These are phyloP conservation scores for Protodeltote pygarga DNA, from an alignment of 2,888 invertebrate genomes.

Conservation along the genomic window DNA sequence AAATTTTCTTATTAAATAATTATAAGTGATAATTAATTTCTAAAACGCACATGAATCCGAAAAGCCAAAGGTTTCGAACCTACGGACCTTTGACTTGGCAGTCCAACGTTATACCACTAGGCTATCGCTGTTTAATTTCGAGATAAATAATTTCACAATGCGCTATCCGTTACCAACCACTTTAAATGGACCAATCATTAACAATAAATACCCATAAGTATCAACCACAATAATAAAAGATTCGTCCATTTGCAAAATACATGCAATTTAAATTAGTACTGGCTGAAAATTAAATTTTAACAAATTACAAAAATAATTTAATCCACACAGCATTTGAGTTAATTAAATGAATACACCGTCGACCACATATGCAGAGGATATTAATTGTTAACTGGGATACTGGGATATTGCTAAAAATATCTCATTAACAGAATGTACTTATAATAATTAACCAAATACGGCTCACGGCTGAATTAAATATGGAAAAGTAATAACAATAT, in stretches of 20 bases:
- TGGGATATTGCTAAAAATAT: slow-evolving; percentile 31
- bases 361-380: slow-evolving; percentile 22
- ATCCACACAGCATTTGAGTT: slow-evolving; percentile 37
- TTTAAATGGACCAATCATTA: too few relatives aligned
- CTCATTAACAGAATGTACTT: slow-evolving; percentile 20
- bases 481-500: slow-evolving; percentile 13
- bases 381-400: slow-evolving; percentile 32
- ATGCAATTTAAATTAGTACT: slow-evolving; percentile 26
- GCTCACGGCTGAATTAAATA: slow-evolving; percentile 21
- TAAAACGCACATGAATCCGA: too few relatives aligned
- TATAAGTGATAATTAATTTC: too few relatives aligned
- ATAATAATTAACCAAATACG: slow-evolving; percentile 27
- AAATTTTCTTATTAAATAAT: too few relatives aligned
- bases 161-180: too few relatives aligned
- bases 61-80: too few relatives aligned
- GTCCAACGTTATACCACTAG: too few relatives aligned
- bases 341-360: slow-evolving; percentile 37
- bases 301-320: slow-evolving; percentile 19
- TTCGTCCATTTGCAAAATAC: slow-evolving; percentile 8
- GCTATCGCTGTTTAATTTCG: too few relatives aligned
- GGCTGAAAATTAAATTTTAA: slow-evolving; percentile 14
- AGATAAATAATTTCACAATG: too few relatives aligned
- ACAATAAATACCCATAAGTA: not conserved
- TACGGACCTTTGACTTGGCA: too few relatives aligned
- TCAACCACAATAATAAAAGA: slow-evolving; percentile 7